Conservation (phyloP, 2,888 invertebrate species). For the Camponotus fellah region DNA sequence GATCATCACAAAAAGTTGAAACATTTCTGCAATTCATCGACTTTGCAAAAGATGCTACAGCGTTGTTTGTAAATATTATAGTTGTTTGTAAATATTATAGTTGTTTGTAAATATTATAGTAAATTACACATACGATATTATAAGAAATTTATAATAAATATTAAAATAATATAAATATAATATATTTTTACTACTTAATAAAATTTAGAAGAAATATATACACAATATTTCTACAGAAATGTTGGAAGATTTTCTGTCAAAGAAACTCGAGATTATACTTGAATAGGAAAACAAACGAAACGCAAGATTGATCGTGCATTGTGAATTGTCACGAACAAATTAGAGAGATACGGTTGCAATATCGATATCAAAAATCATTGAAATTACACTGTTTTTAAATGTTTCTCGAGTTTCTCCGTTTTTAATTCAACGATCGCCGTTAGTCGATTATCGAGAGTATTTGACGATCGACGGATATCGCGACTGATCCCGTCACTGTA, state of each 20-base stretch:
- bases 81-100: too few relatives aligned
- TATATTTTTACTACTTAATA: not conserved
- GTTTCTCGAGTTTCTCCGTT: not conserved
- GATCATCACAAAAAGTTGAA: constrained; percentile 12
- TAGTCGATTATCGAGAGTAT: constrained; percentile 4
- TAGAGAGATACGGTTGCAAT: not conserved
- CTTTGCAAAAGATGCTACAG: not conserved
- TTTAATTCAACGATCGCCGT: not conserved
- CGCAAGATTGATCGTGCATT: not conserved
- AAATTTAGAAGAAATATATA: constrained; percentile 5
- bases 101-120: not conserved
- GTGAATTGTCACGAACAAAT: constrained; percentile 17
- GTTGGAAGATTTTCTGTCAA: not conserved
- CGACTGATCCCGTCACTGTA: constrained; percentile 53
- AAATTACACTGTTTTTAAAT: not conserved
- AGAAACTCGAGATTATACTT: not conserved
- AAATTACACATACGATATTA: not conserved
- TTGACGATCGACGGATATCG: not conserved
- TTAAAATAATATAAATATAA: not conserved
- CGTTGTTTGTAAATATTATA: not conserved
- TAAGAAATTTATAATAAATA: not conserved
- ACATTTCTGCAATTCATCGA: not conserved
- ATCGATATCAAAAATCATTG: not conserved
- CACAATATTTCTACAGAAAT: not conserved
- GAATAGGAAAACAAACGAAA: too few relatives aligned